Base-by-base conservation (phyloP, 1,140 invertebrate genomes). In the Pachypsylla venusta region DNA sequence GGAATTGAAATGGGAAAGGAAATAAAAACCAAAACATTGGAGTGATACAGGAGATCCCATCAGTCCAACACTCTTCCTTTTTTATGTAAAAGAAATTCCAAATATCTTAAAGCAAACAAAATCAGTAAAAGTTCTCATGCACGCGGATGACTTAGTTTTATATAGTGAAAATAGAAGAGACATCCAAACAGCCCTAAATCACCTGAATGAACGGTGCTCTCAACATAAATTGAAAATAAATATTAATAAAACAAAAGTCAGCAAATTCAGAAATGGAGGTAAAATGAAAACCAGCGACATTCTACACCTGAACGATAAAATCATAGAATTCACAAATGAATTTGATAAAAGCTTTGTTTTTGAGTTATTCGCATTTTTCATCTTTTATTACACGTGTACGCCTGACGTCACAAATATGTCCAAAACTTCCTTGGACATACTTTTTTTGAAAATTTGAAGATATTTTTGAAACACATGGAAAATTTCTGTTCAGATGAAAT, bases 1-100 rank as follows among this genome's bases (percentile, higher is more conserved):
- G 30, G 28, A 12, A 39, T 30, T 5, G 26, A 22, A 1, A 57
- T n/a, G 5, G 25, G 1, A 16, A 1, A 25, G 1, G 10, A 22
- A 22, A 48, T n/a, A n/a, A 35, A 10, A 35, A 30, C 19, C 56
- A 57, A 39, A 57, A 35, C 13, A 48, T 30, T 30, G 56, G 56
- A 12, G 56, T 57, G 26, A 35, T 57, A 35, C 56, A 57, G 56
- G 56, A 5, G 56, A 39, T 2, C 56, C 56, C 13, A 13, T 42
- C n/a, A 57, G 56, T 20, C 4, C 26, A 35, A 27, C 20, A 35
- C 26, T 57, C 1, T 57, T 57, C 42, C 5, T 48, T n/a, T n/a
- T 35, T 35, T 35, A 35, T 35, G 30, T 35, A 12, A 12, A 12
- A 35, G 10, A 10, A 12, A 10, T 35, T 12, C 30, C 30, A 35